Percentiles rank a stretch among this genome's conserved stretches.
These are phyloP conservation scores for Hephaestus fuliginosus DNA, from an alignment of 2,797 vertebrate genomes.

Conservation along the genomic window DNA sequence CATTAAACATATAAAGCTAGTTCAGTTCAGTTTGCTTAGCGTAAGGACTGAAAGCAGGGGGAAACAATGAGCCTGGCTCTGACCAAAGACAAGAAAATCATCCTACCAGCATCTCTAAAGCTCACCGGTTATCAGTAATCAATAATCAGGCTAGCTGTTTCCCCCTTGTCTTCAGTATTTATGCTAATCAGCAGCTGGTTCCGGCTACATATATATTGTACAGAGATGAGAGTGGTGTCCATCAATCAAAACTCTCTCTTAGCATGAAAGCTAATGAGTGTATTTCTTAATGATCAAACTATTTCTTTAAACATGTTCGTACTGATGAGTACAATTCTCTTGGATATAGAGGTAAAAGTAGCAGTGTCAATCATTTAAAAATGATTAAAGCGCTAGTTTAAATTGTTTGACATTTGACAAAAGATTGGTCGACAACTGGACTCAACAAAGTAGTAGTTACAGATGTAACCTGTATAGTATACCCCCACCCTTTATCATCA, in stretches of 20 bases:
- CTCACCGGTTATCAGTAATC: background rate
- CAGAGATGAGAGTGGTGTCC: too few species aligned
- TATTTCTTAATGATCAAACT: background rate
- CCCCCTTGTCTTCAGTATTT: too few species aligned
- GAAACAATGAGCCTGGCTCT: background rate
- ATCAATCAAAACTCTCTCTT: too few species aligned
- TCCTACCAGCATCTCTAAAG: background rate
- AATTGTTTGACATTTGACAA: background rate
- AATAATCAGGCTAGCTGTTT: too few species aligned
- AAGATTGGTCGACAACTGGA: background rate
- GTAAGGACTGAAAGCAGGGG: background rate
- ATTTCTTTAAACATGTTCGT: background rate
- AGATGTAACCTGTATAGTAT: background rate
- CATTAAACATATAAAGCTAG: background rate
- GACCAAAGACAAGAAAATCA: background rate
- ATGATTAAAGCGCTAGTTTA: background rate
- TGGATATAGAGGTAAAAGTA: background rate
- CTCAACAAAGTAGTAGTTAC: background rate
- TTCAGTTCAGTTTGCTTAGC: fast-evolving
- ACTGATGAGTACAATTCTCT: background rate
- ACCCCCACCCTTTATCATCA: background rate
- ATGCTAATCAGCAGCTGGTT: too few species aligned
- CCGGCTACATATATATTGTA: too few species aligned
- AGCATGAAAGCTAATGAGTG: background rate
- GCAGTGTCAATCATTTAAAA: background rate